Evolutionary conservation across 2,888 invertebrate genomes (phyloP), one percentile per base, ranked within the genome.

Genomic region (Timandra comae): DNA sequence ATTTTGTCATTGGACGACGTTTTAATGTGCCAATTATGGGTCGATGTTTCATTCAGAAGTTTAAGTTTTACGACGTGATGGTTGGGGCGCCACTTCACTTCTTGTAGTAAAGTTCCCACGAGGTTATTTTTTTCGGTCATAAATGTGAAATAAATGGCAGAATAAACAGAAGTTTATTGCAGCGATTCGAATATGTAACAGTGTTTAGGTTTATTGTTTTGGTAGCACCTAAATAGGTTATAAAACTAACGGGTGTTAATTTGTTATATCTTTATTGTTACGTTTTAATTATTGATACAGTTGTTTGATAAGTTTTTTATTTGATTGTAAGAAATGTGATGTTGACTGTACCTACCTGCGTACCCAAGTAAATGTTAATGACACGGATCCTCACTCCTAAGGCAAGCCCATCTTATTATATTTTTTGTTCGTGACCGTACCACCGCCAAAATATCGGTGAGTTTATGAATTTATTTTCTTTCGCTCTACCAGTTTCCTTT

Each of bases 1-100:
- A 72, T 68, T 71, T 70, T 60, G 70, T 75, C 77, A 78, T 76
- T 77, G 76, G 65, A 56, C 62, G 65, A 60, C 62, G 56, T 68
- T 76, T 76, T 76, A 76, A 76, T 76, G 65, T 61, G 71, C 69
- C 70, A 75, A 73, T 74, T 72, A 73, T 68, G 72, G 65, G 52
- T 56, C 63, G 55, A 65, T 67, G 66, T 65, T 72, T 72, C 77
- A 76, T 75, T 76, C 71, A 69, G 42, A 50, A 60, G 53, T 58
- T 60, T 43, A 43, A 46, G 56, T 61, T 70, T 70, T 69, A 72
- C 56, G 70, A 65, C 31, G 41, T 52, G 53, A 39, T 49, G 43
- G 53, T 45, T 42, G 42, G 41, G 45, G 60, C 54, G 51, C 52
- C 49, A 37, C 46, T 51, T 43, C 48, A 45, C 43, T 57, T 43